phyloP scores from a whole-genome alignment of 2,113 vertebrate species.

The Myotis brandtii region DNA sequence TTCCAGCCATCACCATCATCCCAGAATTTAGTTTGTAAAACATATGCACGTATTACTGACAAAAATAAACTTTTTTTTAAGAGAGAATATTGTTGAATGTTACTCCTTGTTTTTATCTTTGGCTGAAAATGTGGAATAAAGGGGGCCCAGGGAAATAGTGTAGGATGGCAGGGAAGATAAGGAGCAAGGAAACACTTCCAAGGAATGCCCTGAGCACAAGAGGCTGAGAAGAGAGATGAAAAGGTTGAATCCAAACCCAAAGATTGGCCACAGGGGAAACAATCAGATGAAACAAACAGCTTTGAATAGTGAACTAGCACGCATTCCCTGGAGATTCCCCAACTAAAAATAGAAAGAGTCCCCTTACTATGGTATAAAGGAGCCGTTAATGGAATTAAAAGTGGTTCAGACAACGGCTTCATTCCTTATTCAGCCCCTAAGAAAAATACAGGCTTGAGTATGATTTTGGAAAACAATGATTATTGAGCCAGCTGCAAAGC shows the following conservation, averaged over 20 bases:
- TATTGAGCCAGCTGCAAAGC: not conserved
- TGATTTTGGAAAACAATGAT: not conserved
- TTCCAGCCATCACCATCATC: not conserved
- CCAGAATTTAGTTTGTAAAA: not conserved
- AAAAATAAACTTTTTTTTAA: not conserved
- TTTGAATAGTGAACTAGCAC: not conserved
- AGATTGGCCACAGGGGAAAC: not conserved
- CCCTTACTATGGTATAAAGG: not conserved
- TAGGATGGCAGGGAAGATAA: not conserved
- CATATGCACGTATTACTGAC: not conserved
- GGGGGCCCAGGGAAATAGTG: not conserved
- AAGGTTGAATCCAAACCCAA: not conserved
- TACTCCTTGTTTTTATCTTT: not conserved
- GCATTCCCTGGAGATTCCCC: not conserved
- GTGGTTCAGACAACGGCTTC: not conserved
- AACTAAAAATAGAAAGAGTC: not conserved
- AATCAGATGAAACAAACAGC: not conserved
- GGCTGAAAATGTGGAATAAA: not conserved
- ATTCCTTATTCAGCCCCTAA: not conserved
- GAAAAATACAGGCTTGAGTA: not conserved
- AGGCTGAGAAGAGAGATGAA: not conserved
- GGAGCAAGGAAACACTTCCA: not conserved
- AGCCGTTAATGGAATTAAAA: not conserved
- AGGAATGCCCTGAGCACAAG: not conserved
- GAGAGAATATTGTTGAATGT: not conserved